These are phyloP conservation scores for Rhynchonycteris naso DNA, from an alignment of 2,797 vertebrate species.

Conservation along the genomic window DNA sequence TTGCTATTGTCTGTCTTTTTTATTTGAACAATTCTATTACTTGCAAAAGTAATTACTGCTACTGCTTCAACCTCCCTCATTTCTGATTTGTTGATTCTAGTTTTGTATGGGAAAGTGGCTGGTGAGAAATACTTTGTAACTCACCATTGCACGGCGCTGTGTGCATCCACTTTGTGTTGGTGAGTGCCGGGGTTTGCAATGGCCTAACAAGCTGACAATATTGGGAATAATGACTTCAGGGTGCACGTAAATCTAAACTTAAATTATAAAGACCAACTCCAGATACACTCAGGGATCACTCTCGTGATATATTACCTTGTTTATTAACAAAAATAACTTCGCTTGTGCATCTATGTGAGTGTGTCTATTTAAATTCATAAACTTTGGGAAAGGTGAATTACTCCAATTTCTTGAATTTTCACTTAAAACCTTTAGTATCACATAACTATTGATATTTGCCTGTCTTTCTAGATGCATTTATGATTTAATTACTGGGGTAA, in stretches of 20 bases:
- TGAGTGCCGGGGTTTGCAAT: conserved; percentile 92
- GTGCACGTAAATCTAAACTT: conserved; percentile 83
- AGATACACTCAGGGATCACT: neutral
- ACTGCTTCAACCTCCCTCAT: neutral
- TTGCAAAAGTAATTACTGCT: no score
- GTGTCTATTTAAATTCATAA: neutral
- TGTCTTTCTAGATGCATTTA: neutral
- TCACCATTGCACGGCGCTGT: conserved; percentile 94
- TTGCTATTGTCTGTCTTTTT: neutral
- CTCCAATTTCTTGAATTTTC: conserved; percentile 17
- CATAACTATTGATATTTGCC: neutral
- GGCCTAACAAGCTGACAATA: conserved; percentile 87
- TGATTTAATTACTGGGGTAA: neutral
- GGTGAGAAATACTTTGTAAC: conserved; percentile 97
- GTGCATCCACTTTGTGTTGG: conserved; percentile 97
- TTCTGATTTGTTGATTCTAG: conserved; percentile 95
- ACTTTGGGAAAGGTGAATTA: conserved; percentile 1
- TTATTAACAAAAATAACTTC: conserved; percentile 41
- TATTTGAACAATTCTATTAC: neutral
- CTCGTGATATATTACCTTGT: neutral
- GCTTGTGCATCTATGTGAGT: neutral
- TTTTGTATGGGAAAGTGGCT: conserved; percentile 98
- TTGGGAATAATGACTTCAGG: conserved; percentile 85
- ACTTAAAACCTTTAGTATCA: neutral
- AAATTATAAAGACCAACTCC: conserved; percentile 11